Conservation (phyloP, 2,888 invertebrate genomes). For the Melieria omissa region DNA sequence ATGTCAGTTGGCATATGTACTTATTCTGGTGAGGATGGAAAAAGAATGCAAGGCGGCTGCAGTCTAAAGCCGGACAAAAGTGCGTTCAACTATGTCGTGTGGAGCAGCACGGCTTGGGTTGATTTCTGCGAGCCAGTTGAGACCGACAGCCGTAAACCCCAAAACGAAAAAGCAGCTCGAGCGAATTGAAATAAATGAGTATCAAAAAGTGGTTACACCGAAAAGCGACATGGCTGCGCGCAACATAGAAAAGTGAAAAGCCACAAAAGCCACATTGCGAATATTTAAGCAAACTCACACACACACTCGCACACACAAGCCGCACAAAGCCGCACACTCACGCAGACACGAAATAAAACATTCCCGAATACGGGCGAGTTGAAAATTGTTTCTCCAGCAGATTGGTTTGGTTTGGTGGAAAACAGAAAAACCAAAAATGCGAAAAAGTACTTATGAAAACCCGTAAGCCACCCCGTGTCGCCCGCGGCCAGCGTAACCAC, state of each 20-base stretch:
- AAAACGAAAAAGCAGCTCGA: not conserved
- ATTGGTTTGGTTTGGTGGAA: not conserved
- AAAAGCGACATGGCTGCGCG: not conserved
- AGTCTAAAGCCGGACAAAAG: not conserved
- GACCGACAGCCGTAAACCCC: not conserved
- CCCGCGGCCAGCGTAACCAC: too few species aligned
- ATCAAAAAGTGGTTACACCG: not conserved
- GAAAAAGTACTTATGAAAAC: not conserved
- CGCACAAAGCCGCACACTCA: not conserved
- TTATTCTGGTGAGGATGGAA: not conserved
- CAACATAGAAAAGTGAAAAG: too few species aligned
- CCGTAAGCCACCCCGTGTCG: too few species aligned
- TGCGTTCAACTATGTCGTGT: not conserved
- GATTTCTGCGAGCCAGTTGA: conserved; percentile 2
- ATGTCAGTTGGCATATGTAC: not conserved
- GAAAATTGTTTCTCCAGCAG: conserved; percentile 3
- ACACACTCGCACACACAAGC: too few species aligned
- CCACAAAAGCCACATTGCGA: too few species aligned
- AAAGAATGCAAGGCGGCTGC: too few species aligned
- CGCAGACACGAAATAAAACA: not conserved
- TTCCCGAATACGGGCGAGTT: conserved; percentile 24
- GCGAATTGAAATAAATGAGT: not conserved
- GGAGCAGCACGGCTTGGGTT: not conserved
- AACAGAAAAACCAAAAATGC: conserved; percentile 1
- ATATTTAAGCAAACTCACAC: too few species aligned